Conservation (phyloP, 2,888 invertebrate genomes). For the Empis livida region DNA sequence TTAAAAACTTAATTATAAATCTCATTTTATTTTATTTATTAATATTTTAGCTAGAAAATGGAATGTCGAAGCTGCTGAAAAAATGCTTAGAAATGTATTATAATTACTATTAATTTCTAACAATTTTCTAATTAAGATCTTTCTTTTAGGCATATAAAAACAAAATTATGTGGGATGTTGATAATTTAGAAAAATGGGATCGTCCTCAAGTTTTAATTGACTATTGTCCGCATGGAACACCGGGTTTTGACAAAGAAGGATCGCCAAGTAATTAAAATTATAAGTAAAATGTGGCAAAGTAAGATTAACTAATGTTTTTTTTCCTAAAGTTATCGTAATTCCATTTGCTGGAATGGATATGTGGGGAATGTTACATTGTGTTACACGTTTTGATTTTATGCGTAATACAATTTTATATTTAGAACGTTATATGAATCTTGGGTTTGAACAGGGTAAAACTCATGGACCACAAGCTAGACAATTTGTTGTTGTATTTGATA, state of each 20-base stretch:
- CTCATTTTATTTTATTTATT: background rate
- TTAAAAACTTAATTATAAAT: background rate
- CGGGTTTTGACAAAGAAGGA: slow-evolving; percentile 74
- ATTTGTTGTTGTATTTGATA: slow-evolving; percentile 59
- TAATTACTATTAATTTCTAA: background rate
- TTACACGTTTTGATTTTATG: slow-evolving; percentile 58
- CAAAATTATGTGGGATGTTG: slow-evolving; percentile 51
- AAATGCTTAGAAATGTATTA: slow-evolving; percentile 73
- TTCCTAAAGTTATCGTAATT: slow-evolving; percentile 53
- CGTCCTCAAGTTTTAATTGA: slow-evolving; percentile 54
- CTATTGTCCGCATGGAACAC: slow-evolving; percentile 64
- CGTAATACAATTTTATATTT: slow-evolving; percentile 52
- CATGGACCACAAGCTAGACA: slow-evolving; percentile 52
- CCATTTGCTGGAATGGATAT: slow-evolving; percentile 73
- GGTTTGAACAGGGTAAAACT: slow-evolving; percentile 44
- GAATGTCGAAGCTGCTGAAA: slow-evolving; percentile 76
- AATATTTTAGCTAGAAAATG: slow-evolving; percentile 57
- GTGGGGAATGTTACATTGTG: slow-evolving; percentile 64
- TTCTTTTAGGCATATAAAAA: slow-evolving; percentile 23
- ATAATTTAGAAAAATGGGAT: slow-evolving; percentile 54
- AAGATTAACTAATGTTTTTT: background rate
- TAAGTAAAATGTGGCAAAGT: background rate
- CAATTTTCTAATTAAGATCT: background rate
- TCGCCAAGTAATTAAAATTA: slow-evolving; percentile 41
- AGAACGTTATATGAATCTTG: slow-evolving; percentile 50